Base-by-base conservation (phyloP, 1,140 invertebrate species). In the Bombus affinis region DNA sequence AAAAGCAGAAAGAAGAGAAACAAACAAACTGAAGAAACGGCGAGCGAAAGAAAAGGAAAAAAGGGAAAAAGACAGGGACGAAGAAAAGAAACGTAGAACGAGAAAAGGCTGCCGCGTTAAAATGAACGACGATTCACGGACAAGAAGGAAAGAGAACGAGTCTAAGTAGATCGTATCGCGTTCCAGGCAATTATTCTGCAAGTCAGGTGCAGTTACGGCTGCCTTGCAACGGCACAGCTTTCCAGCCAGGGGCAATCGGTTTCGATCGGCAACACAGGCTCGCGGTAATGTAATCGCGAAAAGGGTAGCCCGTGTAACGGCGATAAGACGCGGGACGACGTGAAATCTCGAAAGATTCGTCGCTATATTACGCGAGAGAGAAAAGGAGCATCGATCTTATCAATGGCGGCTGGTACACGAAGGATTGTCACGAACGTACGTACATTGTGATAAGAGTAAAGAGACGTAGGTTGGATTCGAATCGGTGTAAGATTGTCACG, bases 271-370 rank as follows among this genome's bases (percentile, higher is more conserved):
- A 62, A 62, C 6, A 59, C 53, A 53, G 35, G 68, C 35, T 37
- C 32, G 79, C 35, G 37, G 35, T 32, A 82, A 73, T 62, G 73
- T 47, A 76, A 57, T 83, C 81, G 53, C 53, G 47, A 32, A 57
- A 42, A 71, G 83, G 68, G 79, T 72, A 87, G 76, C 86, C 78
- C 82, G 87, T 91, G 88, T 91, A 91, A 82, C 72, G 25, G 70
- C 53, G 91, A 92, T 92, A 92, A 91, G 73, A 9, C 47, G 25
- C 15, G 28, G 78, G 68, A 59, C 79, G 47, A 18, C 12, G 28
- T 42, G 37, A 15, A 25, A 15, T n/a, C 39, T 39, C 39, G 88
- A 87, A 88, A 87, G 84, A 89, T 91, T 92, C 88, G 88, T 85
- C 81, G 79, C 72, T 86, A 1, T 22, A 12, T 44, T 13, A 18